phyloP scores from a whole-genome alignment of 2,797 vertebrate genomes.

The Miichthys miiuy region DNA sequence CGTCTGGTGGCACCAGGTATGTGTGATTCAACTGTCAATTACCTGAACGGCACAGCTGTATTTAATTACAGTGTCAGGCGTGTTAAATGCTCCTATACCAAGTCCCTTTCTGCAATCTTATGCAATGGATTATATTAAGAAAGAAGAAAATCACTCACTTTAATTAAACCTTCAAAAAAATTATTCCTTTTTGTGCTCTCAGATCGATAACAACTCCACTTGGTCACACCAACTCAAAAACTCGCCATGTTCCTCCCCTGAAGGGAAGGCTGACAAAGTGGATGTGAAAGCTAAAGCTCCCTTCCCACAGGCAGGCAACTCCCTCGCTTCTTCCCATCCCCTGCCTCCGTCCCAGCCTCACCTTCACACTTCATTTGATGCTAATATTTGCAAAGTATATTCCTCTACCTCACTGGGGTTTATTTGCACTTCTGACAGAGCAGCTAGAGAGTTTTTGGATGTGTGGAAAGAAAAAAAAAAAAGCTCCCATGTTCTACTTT shows the following conservation, averaged over 20 bases:
- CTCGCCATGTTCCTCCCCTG: conserved; percentile 49
- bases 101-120: conserved; percentile 59
- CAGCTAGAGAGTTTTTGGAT: conserved; percentile 57
- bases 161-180: conserved; percentile 82
- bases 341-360: conserved; percentile 54
- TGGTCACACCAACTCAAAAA: conserved; percentile 54
- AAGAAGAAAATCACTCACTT: conserved; percentile 67
- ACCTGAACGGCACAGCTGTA: conserved; percentile 66
- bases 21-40: conserved; percentile 60
- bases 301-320: conserved; percentile 34
- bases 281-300: conserved; percentile 44
- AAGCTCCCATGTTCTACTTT: conserved; percentile 55
- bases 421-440: conserved; percentile 75
- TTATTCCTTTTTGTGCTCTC: conserved; percentile 63
- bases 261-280: conserved; percentile 54
- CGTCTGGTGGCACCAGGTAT: conserved; percentile 33
- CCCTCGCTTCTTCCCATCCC: conserved; percentile 24
- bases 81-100: conserved; percentile 65
- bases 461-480: conserved; percentile 36
- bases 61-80: conserved; percentile 77
- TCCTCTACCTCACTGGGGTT: conserved; percentile 54
- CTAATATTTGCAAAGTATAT: conserved; percentile 75
- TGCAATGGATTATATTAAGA: conserved; percentile 70
- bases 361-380: conserved; percentile 80
- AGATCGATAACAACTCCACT: conserved; percentile 69